Evolutionary conservation across 2,888 invertebrate genomes (phyloP), one percentile per base, ranked within the genome.

Genomic region (Oasisia sp.): DNA sequence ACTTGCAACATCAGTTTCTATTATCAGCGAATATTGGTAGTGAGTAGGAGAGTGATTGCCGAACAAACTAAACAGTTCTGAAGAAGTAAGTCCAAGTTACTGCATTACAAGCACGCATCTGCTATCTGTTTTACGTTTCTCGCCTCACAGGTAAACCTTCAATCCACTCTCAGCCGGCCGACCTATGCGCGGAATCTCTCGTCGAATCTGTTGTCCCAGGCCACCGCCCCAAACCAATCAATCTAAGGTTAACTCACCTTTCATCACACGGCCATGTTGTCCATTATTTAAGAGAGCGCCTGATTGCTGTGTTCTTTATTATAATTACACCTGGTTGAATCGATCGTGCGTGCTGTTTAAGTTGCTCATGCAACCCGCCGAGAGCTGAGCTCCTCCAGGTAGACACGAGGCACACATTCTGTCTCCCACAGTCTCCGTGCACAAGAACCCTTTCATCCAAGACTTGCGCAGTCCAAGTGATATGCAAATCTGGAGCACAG

Each of bases 241-340:
- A n/a, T 74, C 74, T 74, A 74, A 74, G 74, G 74, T 74, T 74
- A 74, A 74, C 74, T n/a, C 74, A 74, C 74, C 74, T 74, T 74
- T 74, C 74, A 74, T 74, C 74, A 74, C 27, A 74, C 74, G 7
- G 74, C 74, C 27, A 74, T 74, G n/a, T 74, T 74, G 74, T 74
- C 27, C 74, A 74, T 74, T 74, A 74, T 74, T 74, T 19, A 74
- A 74, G 74, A 74, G 74, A 27, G 27, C 74, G 19, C n/a, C 74
- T 74, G 74, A 74, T 74, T 74, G 74, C 74, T n/a, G 74, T n/a
- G 74, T 3, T n/a, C 74, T 74, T 74, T 74, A 19, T 74, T 74
- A 74, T 74, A 74, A 74, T 74, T 74, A 74, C 74, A 74, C 74
- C 74, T 74, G 19, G 74, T n/a, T 19, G 27, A 74, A 74, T 74